Evolutionary conservation across 1,140 invertebrate genomes (phyloP), one percentile per base, ranked within the genome.

Genomic region (Palaemon carinicauda): DNA sequence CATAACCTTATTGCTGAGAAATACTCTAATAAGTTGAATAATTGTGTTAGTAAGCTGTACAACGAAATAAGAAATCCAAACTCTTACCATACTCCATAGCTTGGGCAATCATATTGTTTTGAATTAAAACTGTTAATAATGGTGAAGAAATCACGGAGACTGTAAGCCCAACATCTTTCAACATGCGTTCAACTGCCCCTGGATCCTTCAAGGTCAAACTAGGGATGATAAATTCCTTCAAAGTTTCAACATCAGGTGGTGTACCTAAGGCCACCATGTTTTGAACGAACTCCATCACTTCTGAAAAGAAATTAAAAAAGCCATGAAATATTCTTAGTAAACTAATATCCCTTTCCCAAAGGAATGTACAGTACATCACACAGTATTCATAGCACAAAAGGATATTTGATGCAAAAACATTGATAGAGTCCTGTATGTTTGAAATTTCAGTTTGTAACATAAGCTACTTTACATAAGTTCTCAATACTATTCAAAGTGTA

Each of bases 21-120:
- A n/a, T n/a, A n/a, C n/a, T n/a, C n/a, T n/a, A n/a, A n/a, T n/a
- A n/a, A n/a, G n/a, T n/a, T n/a, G n/a, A n/a, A n/a, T n/a, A n/a
- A n/a, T n/a, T n/a, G 41, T 41, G 41, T 41, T 0, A 41, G 12
- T 41, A 41, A 41, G 1, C 41, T 12, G 12, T 10, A 7, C 56
- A 60, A 60, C 0, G 7, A 54, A 14, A 54, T 5, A 33, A 69
- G 17, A n/a, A n/a, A n/a, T n/a, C n/a, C 14, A 4, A 27, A 1
- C 50, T 29, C 81, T 60, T 41, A 83, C 82, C 82, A 83, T 75
- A 83, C 17, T 77, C 74, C 50, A 83, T 24, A 9, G 71, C 71
- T 19, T 83, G 69, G 24, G 75, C 65, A 31, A 77, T 24, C 82
- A 83, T 77, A 21, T 77, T 83, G 52, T 83, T 83, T 31, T 41